These are phyloP conservation scores for Hoplodrina ambigua DNA, from an alignment of 2,888 invertebrate species.

Conservation along the genomic window DNA sequence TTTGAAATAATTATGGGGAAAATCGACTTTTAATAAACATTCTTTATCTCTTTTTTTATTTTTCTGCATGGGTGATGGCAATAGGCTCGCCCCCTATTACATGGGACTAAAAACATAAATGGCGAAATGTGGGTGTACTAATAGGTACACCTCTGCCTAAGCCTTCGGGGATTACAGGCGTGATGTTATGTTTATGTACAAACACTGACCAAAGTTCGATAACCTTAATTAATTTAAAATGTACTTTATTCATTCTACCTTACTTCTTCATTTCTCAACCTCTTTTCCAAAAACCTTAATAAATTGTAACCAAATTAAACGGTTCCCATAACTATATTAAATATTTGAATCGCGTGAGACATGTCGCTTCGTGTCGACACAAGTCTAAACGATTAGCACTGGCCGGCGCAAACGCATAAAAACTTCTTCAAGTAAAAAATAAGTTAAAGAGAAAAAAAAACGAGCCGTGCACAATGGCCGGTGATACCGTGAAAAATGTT, in stretches of 20 bases:
- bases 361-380: constrained; percentile 84
- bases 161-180: too few relatives aligned
- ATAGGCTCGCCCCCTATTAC: too few relatives aligned
- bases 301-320: constrained; percentile 64
- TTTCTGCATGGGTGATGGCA: too few relatives aligned
- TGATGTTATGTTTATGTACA: too few relatives aligned
- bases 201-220: background rate
- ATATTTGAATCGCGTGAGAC: constrained; percentile 70
- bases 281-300: constrained; percentile 29
- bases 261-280: constrained; percentile 15
- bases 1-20: background rate
- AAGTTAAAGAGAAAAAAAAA: constrained; percentile 57
- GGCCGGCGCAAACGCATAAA: constrained; percentile 71
- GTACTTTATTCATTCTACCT: background rate
- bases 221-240: background rate
- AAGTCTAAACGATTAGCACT: constrained; percentile 79
- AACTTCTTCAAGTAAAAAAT: constrained; percentile 56
- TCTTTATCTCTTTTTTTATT: too few relatives aligned
- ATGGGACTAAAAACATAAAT: too few relatives aligned
- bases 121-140: too few relatives aligned
- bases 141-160: too few relatives aligned
- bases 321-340: constrained; percentile 43
- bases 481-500: constrained; percentile 82
- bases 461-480: constrained; percentile 76
- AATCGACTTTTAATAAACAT: background rate